A percentile compares a stretch with the other conserved stretches of the same genome.
phyloP scores from a whole-genome alignment of 2,888 invertebrate genomes.

The Hypolimnas misippus region DNA sequence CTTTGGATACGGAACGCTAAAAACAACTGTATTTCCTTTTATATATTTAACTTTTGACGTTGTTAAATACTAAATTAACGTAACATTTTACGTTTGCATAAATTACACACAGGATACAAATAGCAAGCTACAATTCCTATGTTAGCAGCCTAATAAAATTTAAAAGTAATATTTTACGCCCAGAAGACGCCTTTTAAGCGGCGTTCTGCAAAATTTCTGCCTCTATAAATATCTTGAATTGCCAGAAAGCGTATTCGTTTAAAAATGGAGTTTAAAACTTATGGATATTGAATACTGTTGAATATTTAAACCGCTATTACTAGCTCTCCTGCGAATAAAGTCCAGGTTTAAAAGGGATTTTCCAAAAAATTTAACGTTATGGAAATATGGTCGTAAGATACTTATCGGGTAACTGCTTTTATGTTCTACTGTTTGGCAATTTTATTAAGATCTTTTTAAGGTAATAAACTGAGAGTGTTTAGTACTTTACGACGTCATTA shows the following conservation, averaged over 20 bases:
- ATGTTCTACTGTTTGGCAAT: no score
- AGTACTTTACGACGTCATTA: not conserved
- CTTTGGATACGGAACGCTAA: no score
- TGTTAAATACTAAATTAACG: no score
- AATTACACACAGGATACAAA: not conserved
- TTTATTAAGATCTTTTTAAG: no score
- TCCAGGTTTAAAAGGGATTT: slow-evolving; percentile 32
- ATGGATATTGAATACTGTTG: slow-evolving; percentile 42
- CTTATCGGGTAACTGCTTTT: slow-evolving; percentile 14
- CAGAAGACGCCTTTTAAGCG: slow-evolving; percentile 22
- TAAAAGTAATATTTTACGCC: slow-evolving; percentile 7
- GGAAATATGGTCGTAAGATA: slow-evolving; percentile 27
- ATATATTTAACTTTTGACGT: not conserved
- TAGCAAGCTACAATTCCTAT: not conserved
- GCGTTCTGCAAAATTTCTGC: slow-evolving; percentile 21
- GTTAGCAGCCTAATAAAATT: not conserved
- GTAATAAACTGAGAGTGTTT: slow-evolving; percentile 8
- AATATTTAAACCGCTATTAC: slow-evolving; percentile 40
- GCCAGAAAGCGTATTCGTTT: slow-evolving; percentile 37
- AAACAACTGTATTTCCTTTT: no score
- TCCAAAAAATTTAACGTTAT: slow-evolving; percentile 22
- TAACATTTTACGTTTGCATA: not conserved
- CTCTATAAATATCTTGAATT: slow-evolving; percentile 34
- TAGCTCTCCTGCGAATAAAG: slow-evolving; percentile 33
- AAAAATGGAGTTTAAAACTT: slow-evolving; percentile 40